Evolutionary conservation across 2,888 invertebrate species (phyloP).

Genomic region (Tromatobia lineatoria): DNA sequence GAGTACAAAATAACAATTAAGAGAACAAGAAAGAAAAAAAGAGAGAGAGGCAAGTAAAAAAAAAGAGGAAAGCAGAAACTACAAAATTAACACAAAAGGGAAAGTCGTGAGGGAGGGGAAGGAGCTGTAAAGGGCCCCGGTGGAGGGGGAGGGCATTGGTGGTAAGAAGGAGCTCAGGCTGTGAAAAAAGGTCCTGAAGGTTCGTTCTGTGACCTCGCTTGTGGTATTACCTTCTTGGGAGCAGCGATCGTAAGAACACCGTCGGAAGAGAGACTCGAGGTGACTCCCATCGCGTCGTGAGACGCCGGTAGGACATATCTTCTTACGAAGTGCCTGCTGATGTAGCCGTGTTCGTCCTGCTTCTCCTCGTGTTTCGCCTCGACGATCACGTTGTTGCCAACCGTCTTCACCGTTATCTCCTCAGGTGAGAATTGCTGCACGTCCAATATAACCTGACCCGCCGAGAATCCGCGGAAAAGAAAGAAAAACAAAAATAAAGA

Average conservation of each 20-base stretch:
- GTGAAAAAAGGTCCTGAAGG: slow-evolving; percentile 9
- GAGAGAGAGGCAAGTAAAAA: slow-evolving; percentile 48
- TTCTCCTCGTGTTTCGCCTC: slow-evolving; percentile 86
- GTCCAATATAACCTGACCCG: slow-evolving; percentile 82
- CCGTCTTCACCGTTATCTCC: slow-evolving; percentile 86
- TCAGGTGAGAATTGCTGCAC: slow-evolving; percentile 86
- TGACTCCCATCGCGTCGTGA: slow-evolving; percentile 84
- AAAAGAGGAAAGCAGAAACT: slow-evolving; percentile 36
- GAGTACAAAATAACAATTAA: slow-evolving; percentile 61
- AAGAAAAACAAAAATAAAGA: slow-evolving; percentile 12
- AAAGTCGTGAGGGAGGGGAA: slow-evolving; percentile 57
- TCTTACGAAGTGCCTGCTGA: slow-evolving; percentile 86
- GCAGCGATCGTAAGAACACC: slow-evolving; percentile 86
- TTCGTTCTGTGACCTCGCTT: slow-evolving; percentile 4
- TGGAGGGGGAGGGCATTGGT: slow-evolving; percentile 1
- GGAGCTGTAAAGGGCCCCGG: slow-evolving; percentile 19
- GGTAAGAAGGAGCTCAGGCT: not conserved
- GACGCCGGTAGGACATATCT: slow-evolving; percentile 86
- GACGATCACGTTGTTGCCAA: slow-evolving; percentile 85
- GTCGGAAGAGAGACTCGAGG: slow-evolving; percentile 85
- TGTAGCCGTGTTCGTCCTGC: slow-evolving; percentile 86
- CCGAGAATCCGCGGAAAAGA: not conserved
- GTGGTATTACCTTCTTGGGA: slow-evolving; percentile 81
- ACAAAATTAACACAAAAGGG: slow-evolving; percentile 47
- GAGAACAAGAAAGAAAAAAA: slow-evolving; percentile 52